These are phyloP conservation scores for Tetragonula clypearis DNA, from an alignment of 1,140 invertebrate species.

Conservation along the genomic window DNA sequence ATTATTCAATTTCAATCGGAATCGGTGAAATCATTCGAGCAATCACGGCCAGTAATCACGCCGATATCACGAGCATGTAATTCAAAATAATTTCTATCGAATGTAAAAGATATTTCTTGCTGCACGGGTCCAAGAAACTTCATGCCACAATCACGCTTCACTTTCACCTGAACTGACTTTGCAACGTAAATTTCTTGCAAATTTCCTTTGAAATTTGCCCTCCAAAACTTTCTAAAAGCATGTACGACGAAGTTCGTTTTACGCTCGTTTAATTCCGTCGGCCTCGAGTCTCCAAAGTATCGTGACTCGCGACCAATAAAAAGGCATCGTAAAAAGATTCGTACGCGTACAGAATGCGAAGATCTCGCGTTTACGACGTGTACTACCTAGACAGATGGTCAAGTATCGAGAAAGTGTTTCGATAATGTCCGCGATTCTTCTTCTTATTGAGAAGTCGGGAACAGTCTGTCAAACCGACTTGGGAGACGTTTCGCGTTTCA, in stretches of 20 bases:
- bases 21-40: background rate
- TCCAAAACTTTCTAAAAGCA: too few relatives aligned
- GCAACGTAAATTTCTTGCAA: too few relatives aligned
- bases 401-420: slow-evolving; percentile 15
- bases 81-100: background rate
- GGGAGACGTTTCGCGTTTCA: background rate
- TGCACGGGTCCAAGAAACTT: too few relatives aligned
- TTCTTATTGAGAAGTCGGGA: background rate
- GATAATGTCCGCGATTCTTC: slow-evolving; percentile 1
- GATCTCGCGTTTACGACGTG: slow-evolving; percentile 34
- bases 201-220: too few relatives aligned
- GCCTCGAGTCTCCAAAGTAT: slow-evolving; percentile 6
- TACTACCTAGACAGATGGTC: slow-evolving; percentile 10
- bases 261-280: too few relatives aligned
- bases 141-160: too few relatives aligned
- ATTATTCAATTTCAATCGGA: background rate
- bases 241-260: too few relatives aligned
- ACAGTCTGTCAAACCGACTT: background rate
- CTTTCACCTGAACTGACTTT: too few relatives aligned
- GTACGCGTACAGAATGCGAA: slow-evolving; percentile 30
- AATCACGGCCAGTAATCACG: background rate
- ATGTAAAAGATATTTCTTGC: too few relatives aligned
- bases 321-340: slow-evolving; percentile 48
- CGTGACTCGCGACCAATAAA: slow-evolving; percentile 50
- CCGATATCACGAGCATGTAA: background rate